Percentiles rank a stretch among this genome's conserved stretches.
These are phyloP conservation scores for Hoplodrina ambigua DNA, from an alignment of 2,888 invertebrate species.

Conservation along the genomic window DNA sequence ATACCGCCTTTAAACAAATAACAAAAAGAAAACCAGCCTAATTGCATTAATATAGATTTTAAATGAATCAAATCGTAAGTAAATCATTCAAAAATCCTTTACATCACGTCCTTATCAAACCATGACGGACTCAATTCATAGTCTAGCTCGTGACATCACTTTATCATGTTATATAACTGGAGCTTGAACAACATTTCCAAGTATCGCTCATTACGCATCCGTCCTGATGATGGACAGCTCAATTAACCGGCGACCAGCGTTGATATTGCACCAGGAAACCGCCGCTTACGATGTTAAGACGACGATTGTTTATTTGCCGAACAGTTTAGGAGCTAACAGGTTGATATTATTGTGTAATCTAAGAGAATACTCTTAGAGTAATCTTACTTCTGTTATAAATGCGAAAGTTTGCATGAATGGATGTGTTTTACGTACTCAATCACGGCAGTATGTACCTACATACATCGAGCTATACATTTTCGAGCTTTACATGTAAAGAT, in stretches of 20 bases:
- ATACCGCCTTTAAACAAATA: too few species aligned
- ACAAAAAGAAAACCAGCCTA: too few species aligned
- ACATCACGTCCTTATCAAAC: neutral
- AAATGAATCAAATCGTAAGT: too few species aligned
- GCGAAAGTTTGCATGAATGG: too few species aligned
- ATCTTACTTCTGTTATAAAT: too few species aligned
- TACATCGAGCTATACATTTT: too few species aligned
- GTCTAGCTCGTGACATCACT: slow-evolving; percentile 17
- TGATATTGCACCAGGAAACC: slow-evolving; percentile 8
- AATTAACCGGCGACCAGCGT: slow-evolving; percentile 42
- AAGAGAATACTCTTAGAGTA: too few species aligned
- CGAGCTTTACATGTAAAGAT: too few species aligned
- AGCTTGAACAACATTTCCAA: slow-evolving; percentile 59
- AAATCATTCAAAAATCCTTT: neutral
- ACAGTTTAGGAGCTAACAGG: neutral
- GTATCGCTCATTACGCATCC: slow-evolving; percentile 74
- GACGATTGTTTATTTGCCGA: slow-evolving; percentile 10
- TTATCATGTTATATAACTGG: slow-evolving; percentile 11
- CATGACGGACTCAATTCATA: neutral
- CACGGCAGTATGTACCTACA: too few species aligned
- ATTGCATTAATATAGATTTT: too few species aligned
- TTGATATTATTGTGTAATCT: too few species aligned
- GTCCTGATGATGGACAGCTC: slow-evolving; percentile 51
- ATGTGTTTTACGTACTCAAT: too few species aligned
- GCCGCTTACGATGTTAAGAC: slow-evolving; percentile 17